These are phyloP conservation scores for Philereme transversata DNA, from an alignment of 2,888 invertebrate genomes.

Conservation along the genomic window DNA sequence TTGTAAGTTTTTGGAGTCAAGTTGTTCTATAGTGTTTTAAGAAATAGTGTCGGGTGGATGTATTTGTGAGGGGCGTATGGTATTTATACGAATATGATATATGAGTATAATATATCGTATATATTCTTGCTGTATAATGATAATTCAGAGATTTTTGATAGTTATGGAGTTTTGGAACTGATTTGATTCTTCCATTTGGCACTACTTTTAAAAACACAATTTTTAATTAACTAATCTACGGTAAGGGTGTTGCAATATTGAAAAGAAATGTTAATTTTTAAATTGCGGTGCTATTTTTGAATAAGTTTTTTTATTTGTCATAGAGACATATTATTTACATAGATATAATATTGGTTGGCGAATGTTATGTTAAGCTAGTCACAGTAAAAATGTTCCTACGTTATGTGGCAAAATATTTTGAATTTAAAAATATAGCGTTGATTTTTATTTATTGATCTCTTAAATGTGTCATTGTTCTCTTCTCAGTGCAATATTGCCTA, in stretches of 20 bases:
- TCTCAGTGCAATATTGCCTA: slow-evolving; percentile 44
- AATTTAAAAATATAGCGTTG: slow-evolving; percentile 22
- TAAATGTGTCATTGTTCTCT: slow-evolving; percentile 48
- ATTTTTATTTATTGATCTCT: slow-evolving; percentile 51
- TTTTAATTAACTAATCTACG: slow-evolving; percentile 11
- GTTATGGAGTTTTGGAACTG: no score
- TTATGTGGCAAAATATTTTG: slow-evolving; percentile 29
- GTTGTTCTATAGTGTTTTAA: slow-evolving; percentile 17
- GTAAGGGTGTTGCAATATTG: slow-evolving; percentile 56
- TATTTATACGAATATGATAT: no score
- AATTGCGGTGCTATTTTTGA: slow-evolving; percentile 45
- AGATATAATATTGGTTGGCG: slow-evolving; percentile 32
- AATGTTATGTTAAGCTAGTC: slow-evolving; percentile 38
- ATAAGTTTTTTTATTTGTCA: slow-evolving; percentile 36
- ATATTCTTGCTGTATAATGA: no score
- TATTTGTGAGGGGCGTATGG: no score
- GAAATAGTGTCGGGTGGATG: slow-evolving; percentile 10
- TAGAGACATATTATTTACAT: slow-evolving; percentile 33
- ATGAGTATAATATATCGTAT: no score
- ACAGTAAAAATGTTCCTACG: slow-evolving; percentile 38
- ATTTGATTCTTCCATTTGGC: not conserved
- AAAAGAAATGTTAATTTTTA: slow-evolving; percentile 40
- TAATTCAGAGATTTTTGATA: no score
- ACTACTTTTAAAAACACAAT: slow-evolving; percentile 10
- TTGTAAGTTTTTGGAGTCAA: slow-evolving; percentile 37